Conservation (phyloP, 2,888 invertebrate species). For the Flabesymbios commensalis region DNA sequence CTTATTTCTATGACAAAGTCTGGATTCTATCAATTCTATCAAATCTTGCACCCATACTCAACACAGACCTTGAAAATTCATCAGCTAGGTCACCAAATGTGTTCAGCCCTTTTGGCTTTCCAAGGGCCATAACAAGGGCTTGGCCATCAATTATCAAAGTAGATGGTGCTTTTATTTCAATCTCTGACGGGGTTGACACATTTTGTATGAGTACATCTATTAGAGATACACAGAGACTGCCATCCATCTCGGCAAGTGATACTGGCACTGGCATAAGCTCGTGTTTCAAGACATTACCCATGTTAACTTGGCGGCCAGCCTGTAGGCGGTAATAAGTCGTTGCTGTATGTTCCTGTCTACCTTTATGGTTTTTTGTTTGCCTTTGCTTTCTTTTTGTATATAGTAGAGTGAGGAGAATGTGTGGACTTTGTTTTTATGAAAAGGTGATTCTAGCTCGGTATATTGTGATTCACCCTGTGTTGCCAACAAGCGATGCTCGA, state of each 20-base stretch:
- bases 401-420: neutral
- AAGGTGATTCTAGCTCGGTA: no score
- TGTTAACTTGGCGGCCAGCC: neutral
- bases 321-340: no score
- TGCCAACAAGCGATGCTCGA: no score
- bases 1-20: no score
- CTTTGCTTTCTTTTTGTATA: neutral
- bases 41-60: neutral
- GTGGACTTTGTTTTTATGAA: neutral
- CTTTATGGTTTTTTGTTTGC: neutral
- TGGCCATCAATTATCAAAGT: neutral
- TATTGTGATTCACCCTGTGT: no score
- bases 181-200: neutral
- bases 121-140: neutral
- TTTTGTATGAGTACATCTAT: neutral
- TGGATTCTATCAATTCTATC: constrained; percentile 1
- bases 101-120: neutral
- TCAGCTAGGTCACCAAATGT: constrained; percentile 2
- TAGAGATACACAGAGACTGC: neutral
- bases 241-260: neutral
- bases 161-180: neutral
- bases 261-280: neutral
- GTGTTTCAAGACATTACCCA: neutral
- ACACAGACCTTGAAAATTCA: neutral
- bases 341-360: neutral